Evolutionary conservation across 1,140 invertebrate species (phyloP), one percentile per base, ranked within the genome.

Genomic region (Maconellicoccus hirsutus): DNA sequence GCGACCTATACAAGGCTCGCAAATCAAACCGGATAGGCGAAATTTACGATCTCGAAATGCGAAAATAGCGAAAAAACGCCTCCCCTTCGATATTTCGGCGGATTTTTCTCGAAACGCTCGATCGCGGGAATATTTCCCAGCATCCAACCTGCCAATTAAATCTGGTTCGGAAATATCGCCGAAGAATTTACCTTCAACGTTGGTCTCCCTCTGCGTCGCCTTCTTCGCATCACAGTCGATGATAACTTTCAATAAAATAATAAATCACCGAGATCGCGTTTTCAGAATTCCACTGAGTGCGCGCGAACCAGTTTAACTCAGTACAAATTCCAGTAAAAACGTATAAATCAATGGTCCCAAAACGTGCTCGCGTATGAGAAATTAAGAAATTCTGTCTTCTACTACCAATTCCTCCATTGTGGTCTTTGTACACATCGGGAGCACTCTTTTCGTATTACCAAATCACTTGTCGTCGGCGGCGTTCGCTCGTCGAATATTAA

Each of bases 21-120:
- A 66, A 66, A 66, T 66, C 61, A 66, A 66, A 66, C 21, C 61
- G 61, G 61, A 66, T 23, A 66, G 61, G 61, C 22, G 22, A 16
- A 66, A 66, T 66, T 66, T 66, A 66, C 61, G 61, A 66, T 66
- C 61, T 66, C 25, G 22, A 66, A 25, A 22, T 6, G 22, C 52
- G 52, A 59, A 16, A 19, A 6, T 59, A 59, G n/a, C n/a, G n/a
- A n/a, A n/a, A n/a, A n/a, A n/a, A n/a, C n/a, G n/a, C n/a, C n/a
- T n/a, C n/a, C n/a, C n/a, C n/a, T n/a, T n/a, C n/a, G n/a, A n/a
- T n/a, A n/a, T n/a, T n/a, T n/a, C n/a, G n/a, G n/a, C n/a, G n/a
- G n/a, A n/a, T n/a, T n/a, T n/a, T n/a, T n/a, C n/a, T n/a, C n/a
- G n/a, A n/a, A n/a, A 38, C 6, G 33, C 33, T 38, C 33, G 33